Base-by-base conservation (phyloP, 2,797 vertebrate genomes). In the Sebastes trivittatus region DNA sequence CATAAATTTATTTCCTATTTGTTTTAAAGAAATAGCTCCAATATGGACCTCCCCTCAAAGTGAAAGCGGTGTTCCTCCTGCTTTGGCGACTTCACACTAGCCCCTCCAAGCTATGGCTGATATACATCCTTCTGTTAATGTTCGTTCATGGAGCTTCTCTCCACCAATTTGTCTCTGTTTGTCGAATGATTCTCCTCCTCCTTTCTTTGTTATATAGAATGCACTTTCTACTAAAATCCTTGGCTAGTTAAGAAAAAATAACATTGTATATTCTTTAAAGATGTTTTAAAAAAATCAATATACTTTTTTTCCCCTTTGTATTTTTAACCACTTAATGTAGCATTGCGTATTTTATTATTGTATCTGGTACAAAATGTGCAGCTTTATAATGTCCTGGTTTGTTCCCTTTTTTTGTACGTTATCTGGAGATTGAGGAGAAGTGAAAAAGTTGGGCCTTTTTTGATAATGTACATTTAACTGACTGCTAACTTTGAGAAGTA, bases 201-300 rank as follows among this genome's bases (percentile, higher is more conserved):
- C 92, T 92, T 94, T 95, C 95, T 93, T 96, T 93, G 95, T 95
- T 94, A 93, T 92, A 96, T 95, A 95, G 95, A 97, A 97, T 96
- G 96, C 97, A 97, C 96, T 97, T 97, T 97, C 95, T 93, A 96
- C 95, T 97, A 96, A 96, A 97, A 95, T 92, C 76, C 94, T 95
- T 95, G 93, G 95, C 94, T 96, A 96, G 96, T 93, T 94, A 93
- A 93, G 90, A 92, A 93, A 89, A 94, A 94, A 94, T 95, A 95
- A 94, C 94, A 93, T 93, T 95, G 95, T 94, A 94, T 94, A 94
- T 95, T 94, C 94, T 94, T 95, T 94, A 95, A 95, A 96, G 94
- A 95, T 96, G 95, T 95, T 96, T 96, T 94, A 93, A 94, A 93
- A 88, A 95, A 92, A 92, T 91, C 91, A 87, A 93, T 93, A 94